Base-by-base conservation (phyloP, 2,113 vertebrate species). In the Chaetodon trifascialis region DNA sequence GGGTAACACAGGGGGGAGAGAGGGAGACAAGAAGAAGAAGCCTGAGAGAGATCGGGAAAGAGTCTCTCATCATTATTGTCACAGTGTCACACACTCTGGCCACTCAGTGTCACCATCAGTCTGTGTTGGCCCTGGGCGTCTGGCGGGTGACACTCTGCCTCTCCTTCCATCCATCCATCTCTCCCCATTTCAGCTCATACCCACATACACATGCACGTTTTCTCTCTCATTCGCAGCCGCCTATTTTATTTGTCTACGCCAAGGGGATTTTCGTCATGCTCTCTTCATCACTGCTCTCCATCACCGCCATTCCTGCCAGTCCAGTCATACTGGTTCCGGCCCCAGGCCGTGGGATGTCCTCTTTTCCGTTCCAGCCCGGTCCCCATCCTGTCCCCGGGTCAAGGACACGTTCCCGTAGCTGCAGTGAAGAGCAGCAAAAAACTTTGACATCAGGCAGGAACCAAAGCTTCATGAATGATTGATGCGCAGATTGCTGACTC, bases 391-490 rank as follows among this genome's bases (percentile, higher is more conserved):
- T 89, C 73, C 68, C 67, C 60, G 25, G 90, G 87, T 92, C 90
- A 93, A 94, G 92, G 93, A 85, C 80, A 68, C 5, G 1, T 84
- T 82, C 83, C 38, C 4, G 16, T 60, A 49, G 69, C 89, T 82
- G 74, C 74, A 85, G 52, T 47, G 68, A 75, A 79, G 86, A 85
- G 59, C 64, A 68, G 64, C 6, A 25, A 83, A 76, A 87, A 82
- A 80, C 58, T 73, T 87, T 86, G 84, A 88, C 77, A 84, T 74
- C 68, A 73, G 80, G 63, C 69, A 80, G 65, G 56, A 83, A 88
- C 84, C 56, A 75, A 79, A 79, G 83, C 81, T 90, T 94, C 93
- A 93, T 95, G 87, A 95, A 93, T 95, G 94, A 95, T 93, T 95
- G 92, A 95, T 94, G 88, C 44, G 19, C 7, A 11, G 8, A 76